Evolutionary conservation across 2,113 vertebrate species (phyloP).

Genomic region (Pavo muticus): DNA sequence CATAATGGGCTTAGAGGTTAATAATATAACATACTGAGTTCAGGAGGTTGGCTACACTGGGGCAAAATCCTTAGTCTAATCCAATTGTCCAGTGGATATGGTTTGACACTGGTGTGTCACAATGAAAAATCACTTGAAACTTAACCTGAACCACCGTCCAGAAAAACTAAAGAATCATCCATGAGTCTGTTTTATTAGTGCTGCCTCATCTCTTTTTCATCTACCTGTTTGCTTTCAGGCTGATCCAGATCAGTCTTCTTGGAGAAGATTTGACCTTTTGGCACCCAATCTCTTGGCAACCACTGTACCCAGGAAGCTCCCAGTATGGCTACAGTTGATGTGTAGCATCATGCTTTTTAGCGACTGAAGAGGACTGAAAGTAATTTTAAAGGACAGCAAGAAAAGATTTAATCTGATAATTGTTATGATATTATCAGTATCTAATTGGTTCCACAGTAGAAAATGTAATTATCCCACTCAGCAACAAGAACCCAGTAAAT

Average conservation of each 20-base stretch:
- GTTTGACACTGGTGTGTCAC: not conserved
- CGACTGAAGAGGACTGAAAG: not conserved
- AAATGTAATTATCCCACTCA: not conserved
- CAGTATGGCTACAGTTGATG: fast-evolving
- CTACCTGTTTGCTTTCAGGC: not conserved
- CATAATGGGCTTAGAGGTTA: not conserved
- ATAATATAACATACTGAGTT: not conserved
- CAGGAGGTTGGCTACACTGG: not conserved
- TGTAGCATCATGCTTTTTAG: not conserved
- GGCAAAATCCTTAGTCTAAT: not conserved
- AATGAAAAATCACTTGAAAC: not conserved
- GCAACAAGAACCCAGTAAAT: not conserved
- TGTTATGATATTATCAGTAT: not conserved
- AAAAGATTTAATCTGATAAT: constrained; percentile 20
- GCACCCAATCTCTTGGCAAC: not conserved
- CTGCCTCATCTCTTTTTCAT: not conserved
- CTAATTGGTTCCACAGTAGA: not conserved
- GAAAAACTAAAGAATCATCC: not conserved
- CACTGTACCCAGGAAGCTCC: not conserved
- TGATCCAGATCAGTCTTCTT: not conserved
- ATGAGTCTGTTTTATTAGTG: fast-evolving
- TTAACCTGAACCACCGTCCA: not conserved
- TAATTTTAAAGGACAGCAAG: not conserved
- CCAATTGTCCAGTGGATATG: not conserved
- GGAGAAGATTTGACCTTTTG: not conserved